Evolutionary conservation across 2,797 vertebrate genomes (phyloP), one percentile per base, ranked within the genome.

Genomic region (Parotocinclus haroldoi): DNA sequence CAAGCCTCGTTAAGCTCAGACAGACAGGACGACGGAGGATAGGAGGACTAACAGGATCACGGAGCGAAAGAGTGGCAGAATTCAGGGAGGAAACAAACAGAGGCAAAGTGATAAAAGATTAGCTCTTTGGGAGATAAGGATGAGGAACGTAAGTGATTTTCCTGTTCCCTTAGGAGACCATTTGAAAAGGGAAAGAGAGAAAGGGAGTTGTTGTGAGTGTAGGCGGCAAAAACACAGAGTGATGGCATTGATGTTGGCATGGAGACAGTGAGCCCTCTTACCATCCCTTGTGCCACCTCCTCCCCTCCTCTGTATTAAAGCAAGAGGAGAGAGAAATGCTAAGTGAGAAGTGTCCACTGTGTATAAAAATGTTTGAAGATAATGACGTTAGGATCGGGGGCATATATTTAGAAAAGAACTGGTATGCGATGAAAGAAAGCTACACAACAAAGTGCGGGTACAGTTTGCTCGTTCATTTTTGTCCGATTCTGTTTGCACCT

Each of bases 201-300:
- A 14, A 55, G 45, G 49, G 49, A 55, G 42, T 13, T 7, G 49
- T 46, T 61, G 39, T 42, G 17, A 49, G 65, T 58, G 50, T 45
- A 56, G 56, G 53, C 38, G 19, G 60, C 8, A 58, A 63, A 69
- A 61, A 44, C 18, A 45, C 18, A 49, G 50, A 65, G 46, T 69
- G 66, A 68, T 69, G 69, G 58, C 69, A 77, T 69, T 72, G 54
- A 69, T 63, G 72, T 75, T 72, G 71, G 75, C 64, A 77, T 78
- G 59, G 76, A 58, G 57, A 78, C 72, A 66, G 53, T 72, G 73
- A 68, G 66, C 63, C 69, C 66, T 45, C 19, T 58, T 51, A 49
- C 45, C 39, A 66, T 49, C 61, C 61, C 68, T 52, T 55, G 53
- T 69, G 55, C 61, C 69, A 71, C 65, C 60, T 68, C 63, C 55